phyloP scores from a whole-genome alignment of 2,113 vertebrate species.

The Sinocyclocheilus rhinocerous region DNA sequence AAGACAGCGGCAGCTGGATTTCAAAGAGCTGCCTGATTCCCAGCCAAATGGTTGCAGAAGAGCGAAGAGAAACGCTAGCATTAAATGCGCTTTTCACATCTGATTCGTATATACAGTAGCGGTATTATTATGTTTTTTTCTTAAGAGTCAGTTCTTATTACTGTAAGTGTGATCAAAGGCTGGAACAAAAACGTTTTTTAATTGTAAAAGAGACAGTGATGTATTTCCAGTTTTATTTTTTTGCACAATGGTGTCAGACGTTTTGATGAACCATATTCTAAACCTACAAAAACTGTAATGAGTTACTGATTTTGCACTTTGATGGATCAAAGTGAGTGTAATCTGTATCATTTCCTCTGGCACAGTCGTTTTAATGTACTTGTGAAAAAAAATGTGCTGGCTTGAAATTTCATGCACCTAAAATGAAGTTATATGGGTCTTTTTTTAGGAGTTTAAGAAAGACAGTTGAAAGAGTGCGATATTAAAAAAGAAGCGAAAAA shows the following conservation, averaged over 20 bases:
- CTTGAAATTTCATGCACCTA: slow-evolving; percentile 30
- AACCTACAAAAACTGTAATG: slow-evolving; percentile 41
- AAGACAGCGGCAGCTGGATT: slow-evolving; percentile 65
- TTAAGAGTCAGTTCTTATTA: slow-evolving; percentile 37
- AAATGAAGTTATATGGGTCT: slow-evolving; percentile 19
- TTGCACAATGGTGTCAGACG: slow-evolving; percentile 29
- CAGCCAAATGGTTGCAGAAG: slow-evolving; percentile 60
- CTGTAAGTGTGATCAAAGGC: slow-evolving; percentile 38
- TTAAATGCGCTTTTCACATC: slow-evolving; percentile 19
- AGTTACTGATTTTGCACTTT: slow-evolving; percentile 43
- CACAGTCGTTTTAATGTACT: neutral
- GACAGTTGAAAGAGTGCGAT: slow-evolving; percentile 29
- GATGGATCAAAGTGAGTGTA: slow-evolving; percentile 47
- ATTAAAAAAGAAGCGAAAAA: slow-evolving; percentile 32
- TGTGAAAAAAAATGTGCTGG: slow-evolving; percentile 7
- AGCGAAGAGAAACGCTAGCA: slow-evolving; percentile 6
- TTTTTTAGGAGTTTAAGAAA: neutral
- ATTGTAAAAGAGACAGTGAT: slow-evolving; percentile 30
- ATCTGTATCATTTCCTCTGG: slow-evolving; percentile 42
- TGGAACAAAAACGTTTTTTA: slow-evolving; percentile 3
- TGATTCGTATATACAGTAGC: slow-evolving; percentile 37
- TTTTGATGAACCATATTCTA: slow-evolving; percentile 43
- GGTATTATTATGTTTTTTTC: slow-evolving; percentile 29
- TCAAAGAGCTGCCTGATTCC: slow-evolving; percentile 65
- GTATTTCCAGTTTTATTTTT: slow-evolving; percentile 9